Conservation (phyloP, 2,888 invertebrate genomes). For the Tinea trinotella region DNA sequence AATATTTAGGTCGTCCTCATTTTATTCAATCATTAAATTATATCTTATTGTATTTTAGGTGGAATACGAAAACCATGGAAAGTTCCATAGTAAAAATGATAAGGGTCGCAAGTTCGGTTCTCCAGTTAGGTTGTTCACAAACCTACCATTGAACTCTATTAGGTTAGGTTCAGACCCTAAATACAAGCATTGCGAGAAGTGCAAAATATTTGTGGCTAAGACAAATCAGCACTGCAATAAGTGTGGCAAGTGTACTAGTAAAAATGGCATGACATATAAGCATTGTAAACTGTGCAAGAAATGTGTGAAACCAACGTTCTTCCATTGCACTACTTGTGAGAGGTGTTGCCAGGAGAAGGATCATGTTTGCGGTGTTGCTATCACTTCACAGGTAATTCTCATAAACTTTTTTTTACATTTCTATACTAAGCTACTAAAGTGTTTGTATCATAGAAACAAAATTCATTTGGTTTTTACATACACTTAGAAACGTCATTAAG, state of each 20-base stretch:
- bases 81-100: conserved; percentile 75
- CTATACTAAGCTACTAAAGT: no score
- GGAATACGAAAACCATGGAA: conserved; percentile 83
- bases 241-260: conserved; percentile 62
- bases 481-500: no score
- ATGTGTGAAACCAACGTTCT: conserved; percentile 90
- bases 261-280: conserved; percentile 76
- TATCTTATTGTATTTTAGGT: conserved; percentile 75
- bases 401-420: no score
- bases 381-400: conserved; percentile 52
- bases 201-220: conserved; percentile 75
- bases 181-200: conserved; percentile 82
- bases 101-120: conserved; percentile 83
- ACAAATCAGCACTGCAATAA: conserved; percentile 55
- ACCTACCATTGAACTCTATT: conserved; percentile 73
- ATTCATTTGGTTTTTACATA: no score
- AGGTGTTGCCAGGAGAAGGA: conserved; percentile 71
- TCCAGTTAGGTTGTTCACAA: conserved; percentile 91
- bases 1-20: no score
- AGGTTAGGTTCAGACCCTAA: conserved; percentile 69
- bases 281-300: conserved; percentile 84
- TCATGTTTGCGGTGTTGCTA: conserved; percentile 47
- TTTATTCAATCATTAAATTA: conserved; percentile 27
- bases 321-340: conserved; percentile 81
- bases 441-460: no score